Conservation (phyloP, 2,888 invertebrate species). For the Mimumesa dahlbomi region DNA sequence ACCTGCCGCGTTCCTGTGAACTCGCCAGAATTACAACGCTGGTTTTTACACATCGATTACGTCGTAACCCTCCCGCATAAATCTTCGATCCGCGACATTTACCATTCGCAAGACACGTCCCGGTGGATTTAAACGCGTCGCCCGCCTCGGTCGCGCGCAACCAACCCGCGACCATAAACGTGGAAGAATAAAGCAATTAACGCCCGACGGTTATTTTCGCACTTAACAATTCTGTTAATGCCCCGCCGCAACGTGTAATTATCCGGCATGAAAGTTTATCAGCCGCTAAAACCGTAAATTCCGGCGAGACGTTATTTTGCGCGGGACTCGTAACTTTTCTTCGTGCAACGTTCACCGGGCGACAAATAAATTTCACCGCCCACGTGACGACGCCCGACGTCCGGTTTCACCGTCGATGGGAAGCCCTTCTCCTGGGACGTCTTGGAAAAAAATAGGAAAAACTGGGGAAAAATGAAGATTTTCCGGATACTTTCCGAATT, state of each 20-base stretch:
- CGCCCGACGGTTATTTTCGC: too few relatives aligned
- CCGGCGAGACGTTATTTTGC: background rate
- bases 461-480: too few relatives aligned
- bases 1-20: too few relatives aligned
- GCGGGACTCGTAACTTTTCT: constrained; percentile 1
- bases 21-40: too few relatives aligned
- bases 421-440: too few relatives aligned
- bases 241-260: background rate
- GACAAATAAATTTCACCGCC: constrained; percentile 17
- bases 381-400: constrained; percentile 8
- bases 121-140: background rate
- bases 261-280: background rate
- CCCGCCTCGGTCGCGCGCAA: too few relatives aligned
- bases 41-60: background rate
- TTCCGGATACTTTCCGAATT: too few relatives aligned
- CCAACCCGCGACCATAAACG: background rate
- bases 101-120: background rate
- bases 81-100: background rate
- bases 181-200: background rate
- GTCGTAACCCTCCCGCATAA: background rate
- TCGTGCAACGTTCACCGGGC: background rate
- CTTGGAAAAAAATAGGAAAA: too few relatives aligned
- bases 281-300: background rate
- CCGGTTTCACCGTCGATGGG: too few relatives aligned
- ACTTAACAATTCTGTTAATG: constrained; percentile 1